These are phyloP conservation scores for Agapornis roseicollis DNA, from an alignment of 2,113 vertebrate genomes.

Conservation along the genomic window DNA sequence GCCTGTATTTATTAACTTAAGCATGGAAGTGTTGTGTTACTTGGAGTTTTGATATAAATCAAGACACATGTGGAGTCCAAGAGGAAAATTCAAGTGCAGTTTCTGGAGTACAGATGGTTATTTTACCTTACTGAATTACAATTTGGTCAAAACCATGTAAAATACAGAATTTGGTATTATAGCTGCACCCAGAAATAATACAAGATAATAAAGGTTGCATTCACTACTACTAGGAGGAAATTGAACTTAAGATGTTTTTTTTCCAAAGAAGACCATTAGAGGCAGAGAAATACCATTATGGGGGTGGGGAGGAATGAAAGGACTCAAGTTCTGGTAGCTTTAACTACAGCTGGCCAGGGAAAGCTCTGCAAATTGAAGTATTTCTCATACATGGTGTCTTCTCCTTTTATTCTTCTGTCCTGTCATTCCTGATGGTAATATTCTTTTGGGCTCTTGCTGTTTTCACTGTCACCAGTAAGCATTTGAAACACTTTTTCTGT, in stretches of 20 bases:
- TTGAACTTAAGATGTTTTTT: background rate
- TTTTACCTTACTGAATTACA: background rate
- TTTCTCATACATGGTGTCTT: background rate
- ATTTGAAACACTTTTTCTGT: background rate
- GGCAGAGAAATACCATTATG: background rate
- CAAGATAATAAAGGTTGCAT: background rate
- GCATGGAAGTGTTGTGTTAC: background rate
- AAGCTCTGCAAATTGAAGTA: background rate
- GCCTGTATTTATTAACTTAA: background rate
- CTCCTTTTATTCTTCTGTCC: background rate
- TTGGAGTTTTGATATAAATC: background rate
- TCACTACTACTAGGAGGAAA: background rate
- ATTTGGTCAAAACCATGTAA: background rate
- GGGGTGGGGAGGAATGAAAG: background rate
- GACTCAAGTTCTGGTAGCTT: background rate
- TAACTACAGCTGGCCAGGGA: background rate
- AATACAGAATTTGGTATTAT: background rate
- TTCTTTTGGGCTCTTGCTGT: background rate
- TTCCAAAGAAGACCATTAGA: background rate
- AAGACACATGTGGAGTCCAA: background rate
- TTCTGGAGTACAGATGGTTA: background rate
- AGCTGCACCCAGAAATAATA: background rate
- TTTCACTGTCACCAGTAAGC: background rate
- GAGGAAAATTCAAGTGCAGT: background rate
- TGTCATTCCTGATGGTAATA: background rate